These are phyloP conservation scores for Zele albiditarsus DNA, from an alignment of 2,888 invertebrate species.

Conservation along the genomic window DNA sequence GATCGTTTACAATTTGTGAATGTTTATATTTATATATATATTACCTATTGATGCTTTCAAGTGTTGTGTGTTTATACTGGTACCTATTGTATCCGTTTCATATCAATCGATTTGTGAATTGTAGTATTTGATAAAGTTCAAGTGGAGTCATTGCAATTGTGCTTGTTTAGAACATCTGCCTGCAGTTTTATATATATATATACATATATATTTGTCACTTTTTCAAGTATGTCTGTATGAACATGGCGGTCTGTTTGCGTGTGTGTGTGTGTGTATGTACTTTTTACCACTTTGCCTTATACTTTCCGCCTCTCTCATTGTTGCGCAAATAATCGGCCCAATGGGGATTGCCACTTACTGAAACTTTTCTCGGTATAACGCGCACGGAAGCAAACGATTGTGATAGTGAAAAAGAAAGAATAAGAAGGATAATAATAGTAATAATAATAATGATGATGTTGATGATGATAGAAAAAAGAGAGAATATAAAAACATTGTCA, in stretches of 20 bases:
- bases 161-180: conserved; percentile 30
- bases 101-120: conserved; percentile 23
- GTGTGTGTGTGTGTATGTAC: background rate
- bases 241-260: background rate
- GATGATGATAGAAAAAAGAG: background rate
- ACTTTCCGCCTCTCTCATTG: conserved; percentile 26
- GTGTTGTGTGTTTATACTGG: background rate
- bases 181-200: conserved; percentile 28
- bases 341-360: conserved; percentile 59
- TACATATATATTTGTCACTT: conserved; percentile 13
- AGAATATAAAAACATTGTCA: conserved; percentile 14
- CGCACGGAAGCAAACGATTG: conserved; percentile 41
- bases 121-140: conserved; percentile 36
- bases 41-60: background rate
- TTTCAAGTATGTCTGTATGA: background rate
- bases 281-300: conserved; percentile 13
- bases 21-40: background rate
- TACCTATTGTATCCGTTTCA: background rate
- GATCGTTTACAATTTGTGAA: background rate
- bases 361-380: conserved; percentile 59
- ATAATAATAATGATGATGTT: too few relatives aligned
- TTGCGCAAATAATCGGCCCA: conserved; percentile 60
- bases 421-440: background rate
- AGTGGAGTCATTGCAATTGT: conserved; percentile 26
- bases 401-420: background rate